Percentiles rank a stretch among this genome's conserved stretches.
These are phyloP conservation scores for Quadroppia sp. DNA, from an alignment of 2,888 invertebrate genomes.

Conservation along the genomic window DNA sequence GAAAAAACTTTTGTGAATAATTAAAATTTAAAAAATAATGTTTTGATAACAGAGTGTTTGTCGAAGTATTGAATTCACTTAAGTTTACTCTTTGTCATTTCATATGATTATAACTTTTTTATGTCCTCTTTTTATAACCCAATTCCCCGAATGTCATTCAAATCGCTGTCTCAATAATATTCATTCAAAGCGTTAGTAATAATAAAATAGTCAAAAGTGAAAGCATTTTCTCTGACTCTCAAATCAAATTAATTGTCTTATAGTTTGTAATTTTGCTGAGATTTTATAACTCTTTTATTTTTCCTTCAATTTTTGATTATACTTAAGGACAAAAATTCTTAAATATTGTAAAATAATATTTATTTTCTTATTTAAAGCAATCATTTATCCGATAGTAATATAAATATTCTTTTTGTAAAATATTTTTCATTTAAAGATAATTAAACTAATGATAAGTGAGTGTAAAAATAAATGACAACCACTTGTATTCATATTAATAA, in stretches of 20 bases:
- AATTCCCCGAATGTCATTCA: conserved; percentile 5
- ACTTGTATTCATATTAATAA: not conserved
- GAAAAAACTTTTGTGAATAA: not conserved
- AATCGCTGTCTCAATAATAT: not conserved
- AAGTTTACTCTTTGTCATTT: conserved; percentile 6
- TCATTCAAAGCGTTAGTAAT: not conserved
- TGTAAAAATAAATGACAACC: not conserved
- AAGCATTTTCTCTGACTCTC: not conserved
- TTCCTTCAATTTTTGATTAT: no score
- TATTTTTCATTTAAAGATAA: not conserved
- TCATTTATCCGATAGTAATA: not conserved
- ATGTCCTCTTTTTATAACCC: conserved; percentile 13
- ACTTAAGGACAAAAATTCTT: no score
- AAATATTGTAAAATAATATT: no score
- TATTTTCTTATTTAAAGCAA: no score
- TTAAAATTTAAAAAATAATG: not conserved
- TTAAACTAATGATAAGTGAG: not conserved
- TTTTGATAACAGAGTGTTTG: not conserved
- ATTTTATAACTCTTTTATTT: no score
- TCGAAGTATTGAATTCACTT: not conserved
- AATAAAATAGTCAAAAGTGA: not conserved
- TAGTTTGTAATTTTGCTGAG: not conserved
- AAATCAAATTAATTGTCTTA: not conserved
- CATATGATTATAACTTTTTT: not conserved
- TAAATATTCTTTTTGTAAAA: not conserved